Evolutionary conservation across 2,888 invertebrate genomes (phyloP).

Genomic region (Pseudanteris insignis): DNA sequence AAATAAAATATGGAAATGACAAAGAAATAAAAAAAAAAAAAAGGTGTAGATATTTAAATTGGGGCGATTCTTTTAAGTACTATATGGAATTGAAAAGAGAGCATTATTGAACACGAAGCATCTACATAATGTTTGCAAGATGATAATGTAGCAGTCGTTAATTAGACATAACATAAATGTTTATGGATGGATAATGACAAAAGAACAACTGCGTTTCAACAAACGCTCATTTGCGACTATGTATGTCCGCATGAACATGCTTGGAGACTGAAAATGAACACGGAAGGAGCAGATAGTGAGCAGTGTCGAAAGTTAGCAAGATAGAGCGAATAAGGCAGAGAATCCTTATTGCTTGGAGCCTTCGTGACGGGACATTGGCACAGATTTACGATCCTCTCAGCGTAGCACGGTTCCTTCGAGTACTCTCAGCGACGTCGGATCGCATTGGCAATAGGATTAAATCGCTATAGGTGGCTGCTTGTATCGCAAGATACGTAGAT

Average conservation of each 20-base stretch:
- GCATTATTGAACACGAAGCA: too few relatives aligned
- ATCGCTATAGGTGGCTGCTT: conserved; percentile 58
- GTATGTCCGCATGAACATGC: conserved; percentile 40
- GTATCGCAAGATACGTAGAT: conserved; percentile 60
- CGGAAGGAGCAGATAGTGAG: conserved; percentile 43
- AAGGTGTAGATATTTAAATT: too few relatives aligned
- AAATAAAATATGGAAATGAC: too few relatives aligned
- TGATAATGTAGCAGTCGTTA: too few relatives aligned
- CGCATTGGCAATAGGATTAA: conserved; percentile 64
- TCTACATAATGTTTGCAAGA: too few relatives aligned
- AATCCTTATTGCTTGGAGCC: conserved; percentile 54
- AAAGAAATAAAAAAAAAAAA: too few relatives aligned
- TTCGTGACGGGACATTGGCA: conserved; percentile 61
- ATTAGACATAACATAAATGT: conserved; percentile 43
- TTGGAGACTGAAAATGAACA: conserved; percentile 42
- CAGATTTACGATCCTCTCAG: conserved; percentile 61
- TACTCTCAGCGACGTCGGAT: conserved; percentile 58
- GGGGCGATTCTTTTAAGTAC: too few relatives aligned
- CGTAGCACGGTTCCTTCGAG: conserved; percentile 58
- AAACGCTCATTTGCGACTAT: conserved; percentile 43
- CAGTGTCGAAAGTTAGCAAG: conserved; percentile 48
- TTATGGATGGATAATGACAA: conserved; percentile 36
- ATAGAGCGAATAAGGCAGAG: conserved; percentile 52
- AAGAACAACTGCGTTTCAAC: conserved; percentile 42
- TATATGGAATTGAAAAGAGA: too few relatives aligned